Conservation (phyloP, 2,113 vertebrate genomes). For the Dicerorhinus sumatrensis region DNA sequence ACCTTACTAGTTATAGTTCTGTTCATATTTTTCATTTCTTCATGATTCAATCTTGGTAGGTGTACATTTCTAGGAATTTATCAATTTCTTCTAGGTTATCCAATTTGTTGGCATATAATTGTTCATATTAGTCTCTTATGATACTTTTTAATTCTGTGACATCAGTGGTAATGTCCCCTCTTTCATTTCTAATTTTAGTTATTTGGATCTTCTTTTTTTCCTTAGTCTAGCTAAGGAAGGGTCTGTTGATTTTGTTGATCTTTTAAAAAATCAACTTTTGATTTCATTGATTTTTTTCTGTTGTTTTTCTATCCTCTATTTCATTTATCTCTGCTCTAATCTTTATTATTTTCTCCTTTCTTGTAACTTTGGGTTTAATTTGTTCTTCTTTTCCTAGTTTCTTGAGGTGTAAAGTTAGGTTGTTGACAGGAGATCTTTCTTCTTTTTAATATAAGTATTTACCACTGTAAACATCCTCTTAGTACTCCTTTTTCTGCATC, state of each 20-base stretch:
- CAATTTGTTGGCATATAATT: not conserved
- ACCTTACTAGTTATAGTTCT: not conserved
- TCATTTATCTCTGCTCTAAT: not conserved
- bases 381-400: not conserved
- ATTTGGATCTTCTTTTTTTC: not conserved
- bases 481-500: not conserved
- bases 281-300: not conserved
- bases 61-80: not conserved
- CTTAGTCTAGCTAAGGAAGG: not conserved
- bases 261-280: not conserved
- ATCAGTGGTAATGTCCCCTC: not conserved
- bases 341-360: not conserved
- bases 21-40: not conserved
- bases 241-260: not conserved
- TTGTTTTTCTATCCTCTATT: not conserved
- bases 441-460: not conserved
- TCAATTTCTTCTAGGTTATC: not conserved
- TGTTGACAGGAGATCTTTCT: not conserved
- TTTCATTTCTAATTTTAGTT: not conserved
- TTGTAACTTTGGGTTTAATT: not conserved
- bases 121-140: not conserved
- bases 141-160: not conserved
- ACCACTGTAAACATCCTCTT: not conserved
- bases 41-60: not conserved
- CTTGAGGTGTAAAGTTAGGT: not conserved